Percentiles rank a stretch among this genome's conserved stretches.
Conservation (phyloP, 1,140 invertebrate genomes). For the Scaptomyza montana region DNA sequence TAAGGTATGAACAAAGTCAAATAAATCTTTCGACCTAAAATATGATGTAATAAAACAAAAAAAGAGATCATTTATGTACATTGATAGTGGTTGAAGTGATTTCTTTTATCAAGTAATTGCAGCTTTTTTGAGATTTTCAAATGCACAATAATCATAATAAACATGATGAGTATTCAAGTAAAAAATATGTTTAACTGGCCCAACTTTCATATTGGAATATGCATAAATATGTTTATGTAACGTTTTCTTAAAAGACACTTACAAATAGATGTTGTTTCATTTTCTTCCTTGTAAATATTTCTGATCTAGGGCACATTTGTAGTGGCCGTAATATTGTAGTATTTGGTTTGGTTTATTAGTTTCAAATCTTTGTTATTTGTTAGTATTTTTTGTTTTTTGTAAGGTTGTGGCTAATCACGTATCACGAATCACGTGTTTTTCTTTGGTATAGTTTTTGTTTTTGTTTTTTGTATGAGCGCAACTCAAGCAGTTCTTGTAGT, state of each 20-base stretch:
- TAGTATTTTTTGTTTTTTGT: constrained; percentile 5
- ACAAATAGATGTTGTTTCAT: neutral
- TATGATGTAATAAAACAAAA: neutral
- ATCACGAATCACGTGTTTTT: constrained; percentile 2
- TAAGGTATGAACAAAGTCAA: neutral
- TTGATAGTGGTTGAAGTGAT: constrained; percentile 18
- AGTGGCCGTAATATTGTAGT: constrained; percentile 7
- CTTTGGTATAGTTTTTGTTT: neutral
- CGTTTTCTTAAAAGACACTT: constrained; percentile 10
- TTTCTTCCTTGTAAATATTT: constrained; percentile 9
- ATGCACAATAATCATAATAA: constrained; percentile 18
- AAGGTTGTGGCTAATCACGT: neutral
- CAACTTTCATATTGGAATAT: constrained; percentile 27
- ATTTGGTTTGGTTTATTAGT: constrained; percentile 4
- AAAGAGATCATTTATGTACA: constrained; percentile 19
- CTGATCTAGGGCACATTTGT: neutral
- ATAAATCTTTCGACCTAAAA: neutral
- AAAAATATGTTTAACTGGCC: constrained; percentile 10
- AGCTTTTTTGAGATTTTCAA: neutral
- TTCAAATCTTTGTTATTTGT: constrained; percentile 27
- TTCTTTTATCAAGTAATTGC: neutral
- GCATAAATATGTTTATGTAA: neutral
- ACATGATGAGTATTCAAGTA: constrained; percentile 8
- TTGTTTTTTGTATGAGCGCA: neutral
- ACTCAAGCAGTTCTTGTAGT: neutral